phyloP scores from a whole-genome alignment of 2,888 invertebrate genomes.

The Microchrysa polita region DNA sequence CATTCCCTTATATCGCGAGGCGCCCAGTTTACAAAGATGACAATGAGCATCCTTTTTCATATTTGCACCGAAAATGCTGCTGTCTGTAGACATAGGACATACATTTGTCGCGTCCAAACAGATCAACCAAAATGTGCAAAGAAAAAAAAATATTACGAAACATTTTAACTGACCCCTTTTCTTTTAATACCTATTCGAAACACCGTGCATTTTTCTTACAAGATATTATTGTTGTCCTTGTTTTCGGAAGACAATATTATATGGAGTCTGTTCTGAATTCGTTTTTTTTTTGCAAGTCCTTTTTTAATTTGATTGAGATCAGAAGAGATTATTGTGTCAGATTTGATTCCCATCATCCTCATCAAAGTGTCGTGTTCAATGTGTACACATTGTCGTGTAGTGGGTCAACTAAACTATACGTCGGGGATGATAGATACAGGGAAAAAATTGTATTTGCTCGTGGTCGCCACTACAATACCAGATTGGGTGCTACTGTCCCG shows the following conservation, averaged over 20 bases:
- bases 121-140: not conserved
- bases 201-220: constrained; percentile 13
- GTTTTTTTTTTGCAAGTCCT: constrained; percentile 10
- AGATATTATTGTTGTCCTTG: constrained; percentile 30
- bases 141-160: not conserved
- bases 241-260: not conserved
- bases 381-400: constrained; percentile 2
- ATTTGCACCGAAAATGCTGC: not conserved
- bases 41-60: not conserved
- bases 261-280: not conserved
- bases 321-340: constrained; percentile 50
- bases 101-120: too few species aligned
- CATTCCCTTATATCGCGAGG: too few species aligned
- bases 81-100: not conserved
- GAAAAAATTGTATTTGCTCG: constrained; percentile 10
- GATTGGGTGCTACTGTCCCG: constrained; percentile 41
- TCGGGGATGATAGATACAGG: constrained; percentile 36
- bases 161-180: constrained; percentile 53
- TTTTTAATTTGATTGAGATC: constrained; percentile 40
- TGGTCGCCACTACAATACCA: constrained; percentile 23
- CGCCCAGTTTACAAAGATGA: not conserved
- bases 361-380: constrained; percentile 45
- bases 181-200: not conserved
- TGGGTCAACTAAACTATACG: too few species aligned
- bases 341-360: constrained; percentile 53